phyloP scores from a whole-genome alignment of 2,113 vertebrate species.

The Oncorhynchus nerka region DNA sequence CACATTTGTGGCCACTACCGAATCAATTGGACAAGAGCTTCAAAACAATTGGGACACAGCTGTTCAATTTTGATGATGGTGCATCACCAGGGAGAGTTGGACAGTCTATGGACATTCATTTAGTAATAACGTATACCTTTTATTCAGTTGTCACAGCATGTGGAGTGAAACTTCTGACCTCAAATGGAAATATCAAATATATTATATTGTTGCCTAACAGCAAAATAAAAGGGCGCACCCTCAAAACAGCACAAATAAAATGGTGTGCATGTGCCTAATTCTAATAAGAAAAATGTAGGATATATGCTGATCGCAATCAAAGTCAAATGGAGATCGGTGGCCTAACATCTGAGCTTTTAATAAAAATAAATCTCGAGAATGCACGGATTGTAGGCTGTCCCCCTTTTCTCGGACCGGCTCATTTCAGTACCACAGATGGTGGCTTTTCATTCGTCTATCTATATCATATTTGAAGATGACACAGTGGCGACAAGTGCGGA shows the following conservation, averaged over 20 bases:
- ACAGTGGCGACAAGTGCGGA: neutral
- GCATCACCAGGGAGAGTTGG: neutral
- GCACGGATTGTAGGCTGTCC: neutral
- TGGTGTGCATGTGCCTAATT: neutral
- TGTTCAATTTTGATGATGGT: neutral
- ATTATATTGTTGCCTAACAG: neutral
- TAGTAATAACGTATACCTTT: too few relatives aligned
- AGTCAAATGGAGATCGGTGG: constrained; percentile 1
- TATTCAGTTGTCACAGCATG: neutral
- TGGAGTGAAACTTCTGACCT: neutral
- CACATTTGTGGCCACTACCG: constrained; percentile 52
- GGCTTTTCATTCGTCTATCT: neutral
- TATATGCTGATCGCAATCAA: neutral
- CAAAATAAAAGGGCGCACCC: neutral
- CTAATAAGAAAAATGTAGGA: neutral
- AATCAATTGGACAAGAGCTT: neutral
- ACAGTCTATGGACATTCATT: too few relatives aligned
- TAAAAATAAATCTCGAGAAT: too few relatives aligned
- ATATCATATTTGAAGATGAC: neutral
- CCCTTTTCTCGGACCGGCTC: neutral
- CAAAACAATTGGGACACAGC: neutral
- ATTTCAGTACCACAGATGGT: neutral
- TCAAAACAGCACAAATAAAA: neutral
- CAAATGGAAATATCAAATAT: neutral
- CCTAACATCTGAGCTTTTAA: neutral